Evolutionary conservation across 2,888 invertebrate genomes (phyloP).

Genomic region (Perdita meconis): DNA sequence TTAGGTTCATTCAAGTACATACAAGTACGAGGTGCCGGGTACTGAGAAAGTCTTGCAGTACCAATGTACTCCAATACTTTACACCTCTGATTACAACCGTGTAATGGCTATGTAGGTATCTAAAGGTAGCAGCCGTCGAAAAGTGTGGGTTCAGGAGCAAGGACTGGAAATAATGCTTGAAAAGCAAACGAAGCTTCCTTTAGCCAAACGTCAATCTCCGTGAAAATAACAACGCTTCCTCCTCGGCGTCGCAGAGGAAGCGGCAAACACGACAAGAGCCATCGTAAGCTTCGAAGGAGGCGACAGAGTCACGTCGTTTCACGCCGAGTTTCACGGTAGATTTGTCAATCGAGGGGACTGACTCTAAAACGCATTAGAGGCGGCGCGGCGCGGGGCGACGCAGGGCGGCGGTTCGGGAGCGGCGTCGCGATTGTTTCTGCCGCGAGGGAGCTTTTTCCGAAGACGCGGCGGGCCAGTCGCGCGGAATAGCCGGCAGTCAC

Average conservation of each 20-base stretch:
- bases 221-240: neutral
- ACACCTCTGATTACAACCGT: no score
- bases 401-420: no score
- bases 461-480: neutral
- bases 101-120: no score
- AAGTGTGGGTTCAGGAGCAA: no score
- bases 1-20: no score
- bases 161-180: neutral
- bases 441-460: neutral
- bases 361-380: conserved; percentile 11
- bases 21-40: no score
- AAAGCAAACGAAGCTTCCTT: neutral
- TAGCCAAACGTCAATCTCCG: conserved; percentile 4
- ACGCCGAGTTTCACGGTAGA: conserved; percentile 13
- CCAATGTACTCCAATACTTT: no score
- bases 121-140: no score
- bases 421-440: conserved; percentile 3
- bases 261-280: neutral
- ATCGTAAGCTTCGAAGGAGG: neutral
- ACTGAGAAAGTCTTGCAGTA: no score
- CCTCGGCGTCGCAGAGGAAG: neutral
- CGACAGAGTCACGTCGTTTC: neutral
- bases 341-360: conserved; percentile 8
- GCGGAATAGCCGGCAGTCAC: conserved; percentile 17
- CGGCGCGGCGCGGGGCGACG: no score